Evolutionary conservation across 2,113 vertebrate genomes (phyloP).

Genomic region (Trichechus manatus): DNA sequence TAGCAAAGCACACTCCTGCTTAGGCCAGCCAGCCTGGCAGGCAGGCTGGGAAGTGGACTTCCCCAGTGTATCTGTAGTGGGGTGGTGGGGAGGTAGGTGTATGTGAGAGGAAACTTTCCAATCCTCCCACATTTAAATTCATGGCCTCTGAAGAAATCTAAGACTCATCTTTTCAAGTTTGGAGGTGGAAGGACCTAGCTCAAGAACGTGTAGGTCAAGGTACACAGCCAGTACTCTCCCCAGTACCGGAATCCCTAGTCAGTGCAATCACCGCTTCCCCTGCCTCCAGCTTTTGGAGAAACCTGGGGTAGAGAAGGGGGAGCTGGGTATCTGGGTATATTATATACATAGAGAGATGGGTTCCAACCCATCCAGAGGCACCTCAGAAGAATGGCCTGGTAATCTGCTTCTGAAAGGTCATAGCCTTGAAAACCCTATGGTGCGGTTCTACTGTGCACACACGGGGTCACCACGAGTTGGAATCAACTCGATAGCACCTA

Average conservation of each 20-base stretch:
- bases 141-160: constrained; percentile 14
- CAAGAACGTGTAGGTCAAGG: neutral
- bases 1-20: neutral
- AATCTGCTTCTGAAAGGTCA: too few species aligned
- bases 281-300: neutral
- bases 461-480: neutral
- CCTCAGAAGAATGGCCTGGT: too few species aligned
- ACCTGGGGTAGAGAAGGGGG: neutral
- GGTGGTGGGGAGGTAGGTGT: neutral
- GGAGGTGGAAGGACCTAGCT: neutral
- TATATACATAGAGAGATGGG: too few species aligned
- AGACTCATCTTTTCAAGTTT: neutral
- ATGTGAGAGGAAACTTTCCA: neutral
- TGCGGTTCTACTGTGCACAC: neutral
- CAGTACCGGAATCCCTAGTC: neutral
- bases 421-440: too few species aligned
- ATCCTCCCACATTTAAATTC: neutral
- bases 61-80: neutral
- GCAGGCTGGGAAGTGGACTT: neutral
- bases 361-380: neutral
- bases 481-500: neutral
- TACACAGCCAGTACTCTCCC: neutral
- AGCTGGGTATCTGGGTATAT: neutral
- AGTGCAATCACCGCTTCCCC: neutral
- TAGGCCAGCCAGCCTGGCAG: neutral